Percentiles rank a stretch among this genome's conserved stretches.
phyloP scores from a whole-genome alignment of 2,888 invertebrate genomes.

The Cenopis cana region DNA sequence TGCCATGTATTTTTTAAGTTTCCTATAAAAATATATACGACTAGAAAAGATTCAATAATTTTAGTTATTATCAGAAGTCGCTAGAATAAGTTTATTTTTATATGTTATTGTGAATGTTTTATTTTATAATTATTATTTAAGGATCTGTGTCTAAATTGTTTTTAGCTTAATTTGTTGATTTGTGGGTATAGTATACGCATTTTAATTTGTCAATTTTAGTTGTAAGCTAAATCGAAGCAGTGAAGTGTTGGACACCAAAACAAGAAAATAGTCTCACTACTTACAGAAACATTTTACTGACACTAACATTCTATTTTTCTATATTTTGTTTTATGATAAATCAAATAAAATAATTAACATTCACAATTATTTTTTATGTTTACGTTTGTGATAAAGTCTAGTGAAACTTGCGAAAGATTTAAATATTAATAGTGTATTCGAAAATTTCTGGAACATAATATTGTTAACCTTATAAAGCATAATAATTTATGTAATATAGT shows the following conservation, averaged over 20 bases:
- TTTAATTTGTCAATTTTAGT: conserved; percentile 22
- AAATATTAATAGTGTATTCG: conserved; percentile 12
- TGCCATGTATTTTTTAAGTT: conserved; percentile 38
- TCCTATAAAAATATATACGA: conserved; percentile 11
- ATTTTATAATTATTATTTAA: conserved; percentile 8
- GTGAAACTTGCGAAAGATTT: conserved; percentile 45
- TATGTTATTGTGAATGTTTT: conserved; percentile 46
- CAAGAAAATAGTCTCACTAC: background rate
- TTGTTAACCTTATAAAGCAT: conserved; percentile 17
- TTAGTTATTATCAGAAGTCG: conserved; percentile 37
- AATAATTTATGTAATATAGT: conserved; percentile 26
- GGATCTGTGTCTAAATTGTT: conserved; percentile 15
- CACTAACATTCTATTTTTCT: background rate
- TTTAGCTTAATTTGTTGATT: conserved; percentile 16
- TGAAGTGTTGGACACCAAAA: conserved; percentile 16
- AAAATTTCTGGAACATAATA: conserved; percentile 6
- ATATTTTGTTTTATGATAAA: background rate
- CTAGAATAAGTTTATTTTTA: conserved; percentile 42
- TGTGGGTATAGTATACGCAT: conserved; percentile 25
- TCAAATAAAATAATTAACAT: conserved; percentile 43
- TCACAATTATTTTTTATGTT: conserved; percentile 51
- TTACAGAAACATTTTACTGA: background rate
- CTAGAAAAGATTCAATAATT: conserved; percentile 19
- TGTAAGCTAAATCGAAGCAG: conserved; percentile 14
- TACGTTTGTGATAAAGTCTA: conserved; percentile 48